Percentiles rank a stretch among this genome's conserved stretches.
Evolutionary conservation across 2,797 vertebrate genomes (phyloP).

Genomic region (Smutsia temminckii): DNA sequence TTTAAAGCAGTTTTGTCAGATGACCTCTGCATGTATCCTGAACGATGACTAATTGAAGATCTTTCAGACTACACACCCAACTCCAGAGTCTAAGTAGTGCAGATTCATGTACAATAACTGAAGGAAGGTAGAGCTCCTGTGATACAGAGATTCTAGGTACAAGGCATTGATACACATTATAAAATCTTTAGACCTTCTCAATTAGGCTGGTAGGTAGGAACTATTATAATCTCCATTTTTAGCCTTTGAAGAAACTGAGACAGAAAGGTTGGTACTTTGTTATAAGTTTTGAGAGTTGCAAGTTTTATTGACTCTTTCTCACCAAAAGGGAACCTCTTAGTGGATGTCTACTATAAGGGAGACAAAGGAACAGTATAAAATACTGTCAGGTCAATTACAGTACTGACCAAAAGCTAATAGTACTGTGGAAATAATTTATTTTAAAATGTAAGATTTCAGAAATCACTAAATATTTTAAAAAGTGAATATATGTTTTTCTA

Average conservation of each 20-base stretch:
- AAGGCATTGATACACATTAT: background rate
- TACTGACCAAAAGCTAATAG: background rate
- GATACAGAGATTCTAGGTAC: background rate
- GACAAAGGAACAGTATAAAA: background rate
- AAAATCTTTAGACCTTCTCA: background rate
- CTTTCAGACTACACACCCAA: background rate
- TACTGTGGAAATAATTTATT: background rate
- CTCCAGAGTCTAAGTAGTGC: background rate
- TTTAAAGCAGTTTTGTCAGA: background rate
- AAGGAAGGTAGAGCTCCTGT: background rate
- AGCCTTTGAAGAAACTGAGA: background rate
- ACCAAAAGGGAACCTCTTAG: background rate
- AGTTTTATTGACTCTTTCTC: conserved; percentile 12
- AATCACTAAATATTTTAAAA: background rate
- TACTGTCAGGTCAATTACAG: background rate
- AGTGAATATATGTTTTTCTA: background rate
- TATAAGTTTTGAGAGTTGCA: conserved; percentile 4
- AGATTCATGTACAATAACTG: background rate
- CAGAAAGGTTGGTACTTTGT: background rate
- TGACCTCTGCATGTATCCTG: background rate
- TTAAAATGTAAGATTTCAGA: conserved; percentile 9
- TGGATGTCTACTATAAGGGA: background rate
- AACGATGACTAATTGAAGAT: background rate
- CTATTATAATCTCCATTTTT: background rate
- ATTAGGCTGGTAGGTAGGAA: background rate